Evolutionary conservation across 2,797 vertebrate genomes (phyloP).

Genomic region (Calcarius lapponicus): DNA sequence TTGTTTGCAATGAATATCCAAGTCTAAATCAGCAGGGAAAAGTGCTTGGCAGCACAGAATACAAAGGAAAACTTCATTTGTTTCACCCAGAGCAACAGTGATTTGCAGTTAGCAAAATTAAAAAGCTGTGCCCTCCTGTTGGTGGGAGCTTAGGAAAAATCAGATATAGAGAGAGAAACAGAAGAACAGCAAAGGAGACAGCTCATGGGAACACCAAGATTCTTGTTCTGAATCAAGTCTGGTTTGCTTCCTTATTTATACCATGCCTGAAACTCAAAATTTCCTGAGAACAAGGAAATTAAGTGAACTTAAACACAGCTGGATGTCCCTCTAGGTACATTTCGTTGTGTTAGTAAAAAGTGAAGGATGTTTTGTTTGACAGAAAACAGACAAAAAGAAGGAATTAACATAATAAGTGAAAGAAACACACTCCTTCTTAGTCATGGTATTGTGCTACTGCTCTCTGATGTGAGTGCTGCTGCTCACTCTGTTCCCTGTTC

Average conservation of each 20-base stretch:
- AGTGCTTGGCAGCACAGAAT: background rate
- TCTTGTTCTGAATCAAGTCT: background rate
- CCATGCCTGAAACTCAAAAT: background rate
- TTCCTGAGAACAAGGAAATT: slow-evolving; percentile 16
- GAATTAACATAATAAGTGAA: background rate
- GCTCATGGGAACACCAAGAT: background rate
- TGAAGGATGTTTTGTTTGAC: slow-evolving; percentile 12
- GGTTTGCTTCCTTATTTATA: background rate
- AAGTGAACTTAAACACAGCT: slow-evolving; percentile 16
- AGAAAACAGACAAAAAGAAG: slow-evolving; percentile 3
- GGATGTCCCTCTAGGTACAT: background rate
- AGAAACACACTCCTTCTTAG: background rate
- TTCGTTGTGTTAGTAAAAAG: background rate
- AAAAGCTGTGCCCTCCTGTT: background rate
- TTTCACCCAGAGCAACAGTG: background rate
- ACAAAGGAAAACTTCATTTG: background rate
- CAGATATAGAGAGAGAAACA: background rate
- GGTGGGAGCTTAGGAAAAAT: background rate
- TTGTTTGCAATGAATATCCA: background rate
- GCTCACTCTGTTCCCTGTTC: too few relatives aligned
- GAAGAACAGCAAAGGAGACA: background rate
- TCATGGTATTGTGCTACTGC: background rate
- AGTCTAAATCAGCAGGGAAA: background rate
- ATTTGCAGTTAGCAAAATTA: background rate
- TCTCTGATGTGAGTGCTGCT: background rate